These are phyloP conservation scores for Drosophila kanapiae DNA, from an alignment of 1,140 invertebrate genomes.

Conservation along the genomic window DNA sequence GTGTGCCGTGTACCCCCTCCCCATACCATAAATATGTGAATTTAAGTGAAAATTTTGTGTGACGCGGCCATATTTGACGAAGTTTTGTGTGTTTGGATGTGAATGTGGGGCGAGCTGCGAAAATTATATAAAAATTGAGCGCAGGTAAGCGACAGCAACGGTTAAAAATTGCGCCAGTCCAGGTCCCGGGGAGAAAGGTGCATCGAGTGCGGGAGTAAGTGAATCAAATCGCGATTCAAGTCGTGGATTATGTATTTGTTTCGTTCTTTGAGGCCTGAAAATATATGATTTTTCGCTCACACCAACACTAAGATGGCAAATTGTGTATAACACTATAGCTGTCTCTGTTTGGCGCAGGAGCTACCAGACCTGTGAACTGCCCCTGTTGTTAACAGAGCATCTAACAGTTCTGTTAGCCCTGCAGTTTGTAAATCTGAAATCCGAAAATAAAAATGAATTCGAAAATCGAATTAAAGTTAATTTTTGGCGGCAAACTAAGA, in stretches of 20 bases:
- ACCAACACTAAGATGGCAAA: conserved; percentile 70
- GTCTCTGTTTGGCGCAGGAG: conserved; percentile 49
- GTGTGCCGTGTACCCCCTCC: conserved; percentile 36
- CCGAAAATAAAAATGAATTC: not conserved
- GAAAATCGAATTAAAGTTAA: conserved; percentile 9
- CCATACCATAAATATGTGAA: conserved; percentile 69
- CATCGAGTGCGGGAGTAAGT: conserved; percentile 42
- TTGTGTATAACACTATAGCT: conserved; percentile 70
- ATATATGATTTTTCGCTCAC: conserved; percentile 77
- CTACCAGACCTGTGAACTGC: conserved; percentile 36
- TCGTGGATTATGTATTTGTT: conserved; percentile 52
- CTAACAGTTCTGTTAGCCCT: conserved; percentile 11
- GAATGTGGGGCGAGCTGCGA: conserved; percentile 47
- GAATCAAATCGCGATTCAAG: conserved; percentile 34
- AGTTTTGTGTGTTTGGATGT: conserved; percentile 54
- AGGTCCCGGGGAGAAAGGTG: conserved; percentile 28
- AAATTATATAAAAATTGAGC: conserved; percentile 74
- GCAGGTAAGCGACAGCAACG: conserved; percentile 43
- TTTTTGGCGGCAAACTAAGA: conserved; percentile 30
- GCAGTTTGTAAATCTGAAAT: not conserved
- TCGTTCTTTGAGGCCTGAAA: conserved; percentile 60
- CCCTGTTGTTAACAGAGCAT: conserved; percentile 14
- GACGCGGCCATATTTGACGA: conserved; percentile 80
- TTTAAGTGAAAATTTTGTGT: conserved; percentile 53
- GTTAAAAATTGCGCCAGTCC: conserved; percentile 1